Evolutionary conservation across 2,113 vertebrate genomes (phyloP).

Genomic region (Typhlomys cinereus): DNA sequence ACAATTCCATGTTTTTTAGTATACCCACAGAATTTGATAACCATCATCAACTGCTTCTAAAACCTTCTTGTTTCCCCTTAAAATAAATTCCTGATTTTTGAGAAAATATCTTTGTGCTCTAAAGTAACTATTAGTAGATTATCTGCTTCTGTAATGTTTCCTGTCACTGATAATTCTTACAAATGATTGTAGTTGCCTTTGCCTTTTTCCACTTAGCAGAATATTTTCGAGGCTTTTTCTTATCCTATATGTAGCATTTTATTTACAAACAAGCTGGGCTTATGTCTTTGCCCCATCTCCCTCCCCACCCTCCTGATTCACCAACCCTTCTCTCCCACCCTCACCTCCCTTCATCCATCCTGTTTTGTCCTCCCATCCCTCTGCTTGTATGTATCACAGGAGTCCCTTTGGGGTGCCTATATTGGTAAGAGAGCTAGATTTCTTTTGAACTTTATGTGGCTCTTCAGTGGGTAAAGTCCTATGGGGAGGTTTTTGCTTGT

Average conservation of each 20-base stretch:
- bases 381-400: no score
- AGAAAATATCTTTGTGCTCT: not conserved
- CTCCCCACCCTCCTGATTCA: no score
- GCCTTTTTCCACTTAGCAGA: not conserved
- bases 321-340: no score
- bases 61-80: not conserved
- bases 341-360: no score
- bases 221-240: not conserved
- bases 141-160: not conserved
- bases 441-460: no score
- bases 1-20: not conserved
- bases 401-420: no score
- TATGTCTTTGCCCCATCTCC: no score
- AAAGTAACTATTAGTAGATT: not conserved
- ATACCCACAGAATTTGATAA: not conserved
- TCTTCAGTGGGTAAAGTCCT: no score
- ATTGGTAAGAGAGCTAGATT: no score
- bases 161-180: not conserved
- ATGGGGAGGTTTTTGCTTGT: not conserved
- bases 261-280: no score
- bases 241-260: not conserved
- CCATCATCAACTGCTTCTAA: fast-evolving
- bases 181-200: not conserved
- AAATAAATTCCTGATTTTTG: not conserved
- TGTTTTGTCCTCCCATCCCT: no score